Base-by-base conservation (phyloP, 2,888 invertebrate species). In the Spodoptera picta region DNA sequence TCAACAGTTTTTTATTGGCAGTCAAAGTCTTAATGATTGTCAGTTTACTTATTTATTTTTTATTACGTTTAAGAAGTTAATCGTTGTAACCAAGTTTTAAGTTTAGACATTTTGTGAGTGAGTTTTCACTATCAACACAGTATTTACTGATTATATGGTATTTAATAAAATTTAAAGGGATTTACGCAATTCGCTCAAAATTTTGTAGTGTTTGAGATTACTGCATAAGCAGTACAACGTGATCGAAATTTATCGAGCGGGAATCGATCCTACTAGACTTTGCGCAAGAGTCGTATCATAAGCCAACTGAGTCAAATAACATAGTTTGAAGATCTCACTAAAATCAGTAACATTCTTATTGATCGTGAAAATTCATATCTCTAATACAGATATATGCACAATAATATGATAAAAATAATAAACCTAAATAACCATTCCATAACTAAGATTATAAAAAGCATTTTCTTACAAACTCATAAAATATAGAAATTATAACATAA, bases 341-440 rank as follows among this genome's bases (percentile, higher is more conserved):
- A 10, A n/a, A 14, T 36, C 3, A 49, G 45, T 7, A n/a, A 27
- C 14, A 19, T n/a, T 60, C 51, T 60, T 45, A 24, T n/a, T 27
- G 46, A 14, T 51, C 36, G 9, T 36, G 36, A 36, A 36, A 36
- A 36, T 7, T 6, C 9, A 36, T 9, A 5, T 36, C 7, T 36
- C 0, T 7, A 36, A 36, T 36, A 36, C 6, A 42, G 19, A 19
- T 19, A 48, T 27, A 55, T 55, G 73, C 72, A 75, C 60, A 73
- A 73, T 27, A 59, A 23, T 43, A 57, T 19, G 11, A 52, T 23
- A 58, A 63, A 4, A 59, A 55, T 52, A 75, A 41, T 23, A 51
- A 36, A 31, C 4, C 31, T 6, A 31, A 6, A 62, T 75, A 73
- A 73, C 76, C 73, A 73, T 73, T 73, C 73, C 73, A 72, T 63